Conservation (phyloP, 2,797 vertebrate species). For the Lepidocolaptes lacrymiger region DNA sequence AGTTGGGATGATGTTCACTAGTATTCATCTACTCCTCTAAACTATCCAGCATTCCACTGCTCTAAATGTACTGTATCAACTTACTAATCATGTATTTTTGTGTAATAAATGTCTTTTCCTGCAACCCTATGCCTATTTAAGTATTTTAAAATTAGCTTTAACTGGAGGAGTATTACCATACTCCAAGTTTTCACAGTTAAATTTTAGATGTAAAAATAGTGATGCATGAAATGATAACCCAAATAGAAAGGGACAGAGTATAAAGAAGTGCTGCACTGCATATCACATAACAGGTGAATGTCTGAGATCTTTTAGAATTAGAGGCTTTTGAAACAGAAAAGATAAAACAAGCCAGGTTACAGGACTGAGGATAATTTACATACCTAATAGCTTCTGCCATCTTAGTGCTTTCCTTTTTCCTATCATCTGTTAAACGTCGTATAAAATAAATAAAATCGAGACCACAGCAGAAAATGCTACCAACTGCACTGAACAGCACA, state of each 20-base stretch:
- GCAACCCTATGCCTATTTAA: not conserved
- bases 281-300: not conserved
- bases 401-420: constrained; percentile 95
- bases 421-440: constrained; percentile 90
- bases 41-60: not conserved
- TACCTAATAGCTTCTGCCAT: constrained; percentile 98
- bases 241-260: not conserved
- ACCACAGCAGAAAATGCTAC: constrained; percentile 92
- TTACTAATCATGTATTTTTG: not conserved
- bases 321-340: not conserved
- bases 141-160: not conserved
- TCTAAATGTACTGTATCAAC: not conserved
- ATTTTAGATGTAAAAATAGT: not conserved
- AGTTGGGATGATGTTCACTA: not conserved
- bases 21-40: not conserved
- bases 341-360: not conserved
- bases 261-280: not conserved
- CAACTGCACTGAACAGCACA: constrained; percentile 90
- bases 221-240: not conserved
- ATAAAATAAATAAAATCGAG: constrained; percentile 98
- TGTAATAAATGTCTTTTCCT: not conserved
- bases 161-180: not conserved
- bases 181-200: not conserved
- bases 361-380: constrained; percentile 1
- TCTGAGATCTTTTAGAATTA: not conserved